Conservation (phyloP, 1,140 invertebrate genomes). For the Theocolax elegans region DNA sequence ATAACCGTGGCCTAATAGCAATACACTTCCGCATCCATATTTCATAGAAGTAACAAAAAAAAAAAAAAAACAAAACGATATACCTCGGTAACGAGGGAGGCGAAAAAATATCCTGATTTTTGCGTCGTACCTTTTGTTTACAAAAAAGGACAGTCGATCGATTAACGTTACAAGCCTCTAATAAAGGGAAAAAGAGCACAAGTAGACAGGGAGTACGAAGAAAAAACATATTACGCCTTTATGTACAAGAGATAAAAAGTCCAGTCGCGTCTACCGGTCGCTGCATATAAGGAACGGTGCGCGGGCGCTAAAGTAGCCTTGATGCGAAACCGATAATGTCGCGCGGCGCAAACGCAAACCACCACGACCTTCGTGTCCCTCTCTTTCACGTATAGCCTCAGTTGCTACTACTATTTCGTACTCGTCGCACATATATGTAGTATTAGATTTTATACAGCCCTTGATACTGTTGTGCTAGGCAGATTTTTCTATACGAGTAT, state of each 20-base stretch:
- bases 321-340: conserved; percentile 41
- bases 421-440: neutral
- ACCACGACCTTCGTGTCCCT: neutral
- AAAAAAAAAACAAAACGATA: too few relatives aligned
- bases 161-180: too few relatives aligned
- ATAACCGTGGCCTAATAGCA: too few relatives aligned
- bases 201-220: too few relatives aligned
- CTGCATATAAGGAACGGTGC: conserved; percentile 2
- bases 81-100: too few relatives aligned
- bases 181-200: neutral
- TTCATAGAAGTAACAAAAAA: too few relatives aligned
- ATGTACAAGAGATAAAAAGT: conserved; percentile 4
- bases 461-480: neutral
- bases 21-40: too few relatives aligned
- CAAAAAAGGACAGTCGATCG: too few relatives aligned
- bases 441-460: neutral
- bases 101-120: too few relatives aligned
- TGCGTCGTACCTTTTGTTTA: too few relatives aligned
- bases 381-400: neutral
- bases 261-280: neutral
- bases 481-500: too few relatives aligned
- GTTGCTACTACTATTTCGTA: neutral
- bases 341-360: neutral
- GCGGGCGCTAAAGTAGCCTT: conserved; percentile 15
- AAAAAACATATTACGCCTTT: neutral